These are phyloP conservation scores for Myocastor coypus DNA, from an alignment of 2,113 vertebrate genomes.

Conservation along the genomic window DNA sequence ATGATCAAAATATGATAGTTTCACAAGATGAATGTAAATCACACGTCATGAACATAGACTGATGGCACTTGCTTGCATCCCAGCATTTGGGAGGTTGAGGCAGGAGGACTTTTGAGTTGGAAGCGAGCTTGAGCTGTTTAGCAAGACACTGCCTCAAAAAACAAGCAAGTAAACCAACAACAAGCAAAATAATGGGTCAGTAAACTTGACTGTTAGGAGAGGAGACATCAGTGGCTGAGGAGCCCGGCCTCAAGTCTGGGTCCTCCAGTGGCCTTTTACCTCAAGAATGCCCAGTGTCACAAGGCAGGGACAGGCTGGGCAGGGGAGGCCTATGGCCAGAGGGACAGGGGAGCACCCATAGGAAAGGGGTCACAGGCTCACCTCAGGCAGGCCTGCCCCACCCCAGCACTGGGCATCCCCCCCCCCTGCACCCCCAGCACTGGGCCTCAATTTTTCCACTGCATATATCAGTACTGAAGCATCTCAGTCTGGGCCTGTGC, in stretches of 20 bases:
- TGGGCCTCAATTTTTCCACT: conserved; percentile 45
- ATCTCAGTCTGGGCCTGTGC: background rate
- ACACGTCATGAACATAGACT: background rate
- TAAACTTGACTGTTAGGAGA: background rate
- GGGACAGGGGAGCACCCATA: background rate
- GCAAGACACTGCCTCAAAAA: background rate
- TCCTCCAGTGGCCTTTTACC: background rate
- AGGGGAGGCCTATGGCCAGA: background rate
- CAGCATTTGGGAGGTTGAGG: background rate
- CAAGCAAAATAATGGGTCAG: background rate
- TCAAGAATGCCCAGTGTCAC: background rate
- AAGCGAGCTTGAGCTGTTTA: background rate
- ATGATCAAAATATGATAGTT: background rate
- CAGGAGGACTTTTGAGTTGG: background rate
- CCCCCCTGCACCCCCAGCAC: accelerated
- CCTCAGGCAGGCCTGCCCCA: background rate
- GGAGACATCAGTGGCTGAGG: background rate
- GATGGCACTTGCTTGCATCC: background rate
- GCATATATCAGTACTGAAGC: background rate
- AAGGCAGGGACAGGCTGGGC: background rate
- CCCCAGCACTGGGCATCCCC: background rate
- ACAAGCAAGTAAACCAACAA: background rate
- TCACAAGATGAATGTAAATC: background rate
- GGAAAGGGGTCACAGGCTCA: background rate
- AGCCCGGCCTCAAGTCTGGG: background rate